Evolutionary conservation across 2,888 invertebrate genomes (phyloP), one percentile per base, ranked within the genome.

Genomic region (Orthonevra nobilis): DNA sequence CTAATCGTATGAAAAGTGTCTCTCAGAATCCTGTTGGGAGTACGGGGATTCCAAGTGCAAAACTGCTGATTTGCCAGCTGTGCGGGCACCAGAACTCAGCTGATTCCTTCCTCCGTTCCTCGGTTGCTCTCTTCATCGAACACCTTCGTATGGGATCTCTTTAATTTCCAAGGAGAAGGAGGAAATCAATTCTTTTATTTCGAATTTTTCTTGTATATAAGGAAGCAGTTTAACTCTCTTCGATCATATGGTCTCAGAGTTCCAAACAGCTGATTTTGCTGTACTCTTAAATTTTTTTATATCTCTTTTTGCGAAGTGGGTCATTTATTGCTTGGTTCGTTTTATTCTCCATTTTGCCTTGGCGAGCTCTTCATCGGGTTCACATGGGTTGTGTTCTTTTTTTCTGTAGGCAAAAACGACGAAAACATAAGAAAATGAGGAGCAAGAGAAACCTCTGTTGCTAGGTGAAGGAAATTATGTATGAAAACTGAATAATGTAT

Each of bases 21-120:
- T 30, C 42, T 58, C 32, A 26, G 30, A 17, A 23, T 32, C 42
- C 50, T 66, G 42, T 17, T 36, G 40, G 44, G 30, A 28, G 6
- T 17, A 61, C n/a, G n/a, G n/a, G n/a, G n/a, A n/a, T n/a, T n/a
- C n/a, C n/a, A n/a, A n/a, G n/a, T n/a, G n/a, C n/a, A n/a, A n/a
- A 87, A 85, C 86, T 85, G 86, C 87, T 86, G 87, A 86, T 84
- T 83, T 85, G 85, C 85, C 86, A 86, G 86, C 85, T 87, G 86
- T 86, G 86, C 85, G 86, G 84, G 84, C 85, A 85, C 48, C 12
- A 50, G 44, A 72, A 50, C 64, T 54, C 79, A 79, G 79, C 79
- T 79, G 79, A 68, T 79, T 68, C 46, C 42, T 34, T 46, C 36
- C 28, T 40, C 40, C 36, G 26, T 30, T 6, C 15, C 10, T 14